phyloP scores from a whole-genome alignment of 2,113 vertebrate genomes.

The Azemiops feae region DNA sequence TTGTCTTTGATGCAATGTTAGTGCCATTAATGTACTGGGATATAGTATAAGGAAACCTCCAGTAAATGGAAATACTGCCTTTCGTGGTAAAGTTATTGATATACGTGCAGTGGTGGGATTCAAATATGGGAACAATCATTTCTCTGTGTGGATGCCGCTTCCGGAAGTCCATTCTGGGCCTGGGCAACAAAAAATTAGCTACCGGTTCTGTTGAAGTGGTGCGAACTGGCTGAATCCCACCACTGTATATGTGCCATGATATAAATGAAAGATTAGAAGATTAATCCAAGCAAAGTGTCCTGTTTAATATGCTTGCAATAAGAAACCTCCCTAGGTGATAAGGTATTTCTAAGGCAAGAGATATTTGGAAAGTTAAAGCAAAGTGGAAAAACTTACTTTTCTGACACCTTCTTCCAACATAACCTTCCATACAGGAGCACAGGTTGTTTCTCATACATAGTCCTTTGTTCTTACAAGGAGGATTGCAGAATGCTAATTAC shows the following conservation, averaged over 20 bases:
- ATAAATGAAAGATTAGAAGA: neutral
- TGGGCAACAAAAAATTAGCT: too few species aligned
- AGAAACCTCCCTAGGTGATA: neutral
- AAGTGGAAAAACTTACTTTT: conserved; percentile 75
- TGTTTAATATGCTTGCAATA: neutral
- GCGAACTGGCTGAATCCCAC: too few species aligned
- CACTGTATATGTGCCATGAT: neutral
- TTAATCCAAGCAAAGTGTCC: conserved; percentile 18
- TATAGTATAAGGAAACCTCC: neutral
- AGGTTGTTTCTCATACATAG: conserved; percentile 82
- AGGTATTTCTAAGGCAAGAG: conserved; percentile 9
- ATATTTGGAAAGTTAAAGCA: neutral
- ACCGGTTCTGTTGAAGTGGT: too few species aligned
- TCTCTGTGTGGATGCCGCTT: too few species aligned
- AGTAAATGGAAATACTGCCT: neutral
- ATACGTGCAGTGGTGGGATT: neutral
- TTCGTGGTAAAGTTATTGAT: neutral
- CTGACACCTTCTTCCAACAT: conserved; percentile 84
- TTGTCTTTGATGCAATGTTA: neutral
- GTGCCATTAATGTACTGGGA: conserved; percentile 11
- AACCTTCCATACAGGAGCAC: conserved; percentile 81
- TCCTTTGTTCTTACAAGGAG: conserved; percentile 87
- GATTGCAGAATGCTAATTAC: conserved; percentile 81
- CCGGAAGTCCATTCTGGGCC: too few species aligned
- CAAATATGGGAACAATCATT: too few species aligned